These are phyloP conservation scores for Aurelia aurita complex sp. Pacific DNA, from an alignment of 30 jellyfish, hydroid and myxozoan genomes.

Conservation along the genomic window DNA sequence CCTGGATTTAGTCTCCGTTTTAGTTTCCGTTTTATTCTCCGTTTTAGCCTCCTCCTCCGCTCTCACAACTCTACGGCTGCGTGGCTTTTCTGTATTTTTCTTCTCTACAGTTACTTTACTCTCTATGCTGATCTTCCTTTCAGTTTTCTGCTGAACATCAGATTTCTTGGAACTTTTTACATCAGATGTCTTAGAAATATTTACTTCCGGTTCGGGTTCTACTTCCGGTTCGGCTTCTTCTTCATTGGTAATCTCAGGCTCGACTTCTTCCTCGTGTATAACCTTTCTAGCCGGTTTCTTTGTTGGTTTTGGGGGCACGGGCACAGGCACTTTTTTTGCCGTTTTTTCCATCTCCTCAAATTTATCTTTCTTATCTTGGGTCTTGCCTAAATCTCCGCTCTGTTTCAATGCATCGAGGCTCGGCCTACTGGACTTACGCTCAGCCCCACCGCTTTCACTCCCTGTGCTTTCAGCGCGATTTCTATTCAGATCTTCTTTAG, in stretches of 20 bases:
- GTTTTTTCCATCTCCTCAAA: slow-evolving; percentile 31
- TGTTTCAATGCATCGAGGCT: slow-evolving; percentile 67
- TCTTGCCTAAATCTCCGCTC: slow-evolving; percentile 71
- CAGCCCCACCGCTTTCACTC: slow-evolving; percentile 19
- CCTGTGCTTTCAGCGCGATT: slow-evolving; percentile 51
- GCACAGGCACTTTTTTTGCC: slow-evolving; percentile 43
- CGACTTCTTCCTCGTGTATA: neutral
- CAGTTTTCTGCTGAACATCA: neutral
- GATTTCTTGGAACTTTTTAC: neutral
- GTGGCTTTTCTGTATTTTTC: slow-evolving; percentile 45
- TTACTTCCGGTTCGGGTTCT: neutral
- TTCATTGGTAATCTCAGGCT: slow-evolving; percentile 32
- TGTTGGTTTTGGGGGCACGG: slow-evolving; percentile 66
- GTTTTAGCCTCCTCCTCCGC: slow-evolving; percentile 18
- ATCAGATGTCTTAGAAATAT: slow-evolving; percentile 20
- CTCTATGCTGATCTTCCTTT: slow-evolving; percentile 13
- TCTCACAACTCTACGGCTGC: slow-evolving; percentile 35
- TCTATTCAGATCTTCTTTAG: slow-evolving; percentile 43
- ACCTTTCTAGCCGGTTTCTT: slow-evolving; percentile 30
- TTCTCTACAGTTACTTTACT: slow-evolving; percentile 11
- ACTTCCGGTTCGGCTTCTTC: neutral
- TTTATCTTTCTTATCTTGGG: slow-evolving; percentile 34
- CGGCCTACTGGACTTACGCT: slow-evolving; percentile 57
- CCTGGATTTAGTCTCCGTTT: neutral
- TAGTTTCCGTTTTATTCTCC: neutral